Percentiles rank a stretch among this genome's conserved stretches.
Evolutionary conservation across 2,797 vertebrate genomes (phyloP).

Genomic region (Melanogrammus aeglefinus): DNA sequence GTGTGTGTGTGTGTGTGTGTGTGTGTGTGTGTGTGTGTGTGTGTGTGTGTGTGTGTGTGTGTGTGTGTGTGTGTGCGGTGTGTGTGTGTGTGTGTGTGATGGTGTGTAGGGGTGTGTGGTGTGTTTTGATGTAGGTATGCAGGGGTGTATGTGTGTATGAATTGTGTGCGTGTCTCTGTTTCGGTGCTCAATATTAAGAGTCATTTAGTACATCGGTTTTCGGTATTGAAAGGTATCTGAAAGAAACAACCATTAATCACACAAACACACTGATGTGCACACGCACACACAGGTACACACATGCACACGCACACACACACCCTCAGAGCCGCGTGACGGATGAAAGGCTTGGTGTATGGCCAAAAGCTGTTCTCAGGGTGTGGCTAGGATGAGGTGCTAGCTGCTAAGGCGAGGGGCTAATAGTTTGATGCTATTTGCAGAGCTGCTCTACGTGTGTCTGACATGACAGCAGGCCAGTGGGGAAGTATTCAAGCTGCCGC

Average conservation of each 20-base stretch:
- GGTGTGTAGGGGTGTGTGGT: constrained; percentile 16
- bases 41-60: constrained; percentile 16
- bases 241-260: constrained; percentile 34
- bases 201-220: constrained; percentile 39
- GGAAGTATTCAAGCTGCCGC: not conserved
- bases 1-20: constrained; percentile 27
- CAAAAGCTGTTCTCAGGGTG: not conserved
- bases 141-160: constrained; percentile 8
- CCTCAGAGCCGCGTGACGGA: not conserved
- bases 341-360: not conserved
- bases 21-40: constrained; percentile 26
- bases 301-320: not conserved
- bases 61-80: constrained; percentile 21
- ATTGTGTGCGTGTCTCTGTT: constrained; percentile 20
- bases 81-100: constrained; percentile 22
- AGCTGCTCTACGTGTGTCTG: constrained; percentile 22
- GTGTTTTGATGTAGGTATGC: constrained; percentile 23
- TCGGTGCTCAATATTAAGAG: constrained; percentile 41
- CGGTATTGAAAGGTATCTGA: constrained; percentile 50
- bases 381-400: constrained; percentile 34
- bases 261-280: constrained; percentile 17
- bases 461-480: not conserved
- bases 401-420: constrained; percentile 30
- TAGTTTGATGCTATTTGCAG: constrained; percentile 50
- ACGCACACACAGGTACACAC: constrained; percentile 7